Evolutionary conservation across 2,888 invertebrate species (phyloP), one percentile per base, ranked within the genome.

Genomic region (Meandrusa payeni): DNA sequence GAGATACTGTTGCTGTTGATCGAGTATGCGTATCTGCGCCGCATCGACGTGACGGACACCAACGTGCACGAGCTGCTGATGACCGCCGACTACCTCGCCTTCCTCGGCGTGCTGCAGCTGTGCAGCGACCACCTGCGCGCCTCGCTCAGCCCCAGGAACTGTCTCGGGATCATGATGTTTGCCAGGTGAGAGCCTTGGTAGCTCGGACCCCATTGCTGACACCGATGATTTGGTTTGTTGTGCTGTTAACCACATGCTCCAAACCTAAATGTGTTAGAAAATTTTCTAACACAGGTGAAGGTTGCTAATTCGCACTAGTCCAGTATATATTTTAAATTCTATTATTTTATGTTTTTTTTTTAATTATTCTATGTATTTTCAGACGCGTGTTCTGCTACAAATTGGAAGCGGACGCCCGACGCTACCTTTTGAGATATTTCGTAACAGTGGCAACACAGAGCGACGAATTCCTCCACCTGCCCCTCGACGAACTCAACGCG

Each of bases 81-180:
- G 57, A 93, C 94, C 0, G 95, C 97, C 2, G 97, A 97, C 82
- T 97, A 96, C 70, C 91, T 97, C 40, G 93, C 94, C 59, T 93
- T 97, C 54, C 85, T 94, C 29, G 95, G 95, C 0, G 91, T 97
- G 28, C 89, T 96, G 36, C 91, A 94, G 52, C 89, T 93, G 10
- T 97, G 97, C 75, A 94, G 94, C 62, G 91, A 94, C 31, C 95
- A 92, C 64, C 89, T 97, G 7, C 89, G 90, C 40, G 77, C 77
- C 26, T 91, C 91, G 43, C 81, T 97, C 10, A 91, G 86, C 7
- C 91, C 94, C 0, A 91, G 91, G 55, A 97, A 97, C 71, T 95
- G 95, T 67, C 92, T 97, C 48, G 94, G 95, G 13, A 93, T 97
- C 32, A 91, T 95, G 90, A 90, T 91, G 58, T 97, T 97, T 76